A percentile compares a stretch with the other conserved stretches of the same genome.
phyloP scores from a whole-genome alignment of 2,888 invertebrate species.

The Anodontia alba region DNA sequence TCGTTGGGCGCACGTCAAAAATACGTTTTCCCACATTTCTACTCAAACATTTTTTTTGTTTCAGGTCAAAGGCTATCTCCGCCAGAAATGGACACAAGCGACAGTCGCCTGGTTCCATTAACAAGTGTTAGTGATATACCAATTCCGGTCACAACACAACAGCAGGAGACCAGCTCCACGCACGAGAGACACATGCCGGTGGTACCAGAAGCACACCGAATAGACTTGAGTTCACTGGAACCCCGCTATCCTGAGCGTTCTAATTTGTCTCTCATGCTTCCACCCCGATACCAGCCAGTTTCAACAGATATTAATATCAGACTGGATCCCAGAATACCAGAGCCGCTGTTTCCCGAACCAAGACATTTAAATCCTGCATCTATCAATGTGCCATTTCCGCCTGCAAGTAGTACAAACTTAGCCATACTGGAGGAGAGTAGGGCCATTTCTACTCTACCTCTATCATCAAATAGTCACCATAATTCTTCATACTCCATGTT shows the following conservation, averaged over 20 bases:
- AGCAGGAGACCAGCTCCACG: conserved; percentile 37
- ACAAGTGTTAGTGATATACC: conserved; percentile 48
- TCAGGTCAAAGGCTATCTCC: conserved; percentile 64
- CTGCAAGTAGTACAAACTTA: conserved; percentile 74
- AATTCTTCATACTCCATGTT: conserved; percentile 67
- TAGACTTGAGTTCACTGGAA: conserved; percentile 67
- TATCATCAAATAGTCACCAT: conserved; percentile 45
- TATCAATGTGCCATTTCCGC: conserved; percentile 64
- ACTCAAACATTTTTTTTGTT: too few relatives aligned
- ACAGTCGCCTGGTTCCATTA: conserved; percentile 49
- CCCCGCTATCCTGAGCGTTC: conserved; percentile 62
- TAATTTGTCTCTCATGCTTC: conserved; percentile 68
- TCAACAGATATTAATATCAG: conserved; percentile 59
- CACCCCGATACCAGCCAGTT: conserved; percentile 61
- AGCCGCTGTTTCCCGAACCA: conserved; percentile 64
- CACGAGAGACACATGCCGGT: conserved; percentile 66
- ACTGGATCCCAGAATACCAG: conserved; percentile 61
- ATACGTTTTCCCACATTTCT: too few relatives aligned
- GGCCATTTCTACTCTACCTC: conserved; percentile 70
- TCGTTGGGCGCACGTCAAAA: too few relatives aligned
- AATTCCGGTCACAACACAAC: conserved; percentile 57
- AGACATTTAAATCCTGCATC: conserved; percentile 58
- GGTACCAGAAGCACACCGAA: conserved; percentile 68
- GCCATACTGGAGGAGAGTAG: conserved; percentile 77
- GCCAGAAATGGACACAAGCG: conserved; percentile 56